These are phyloP conservation scores for Drosophila virilis DNA, from an alignment of 1,140 invertebrate species.

Conservation along the genomic window DNA sequence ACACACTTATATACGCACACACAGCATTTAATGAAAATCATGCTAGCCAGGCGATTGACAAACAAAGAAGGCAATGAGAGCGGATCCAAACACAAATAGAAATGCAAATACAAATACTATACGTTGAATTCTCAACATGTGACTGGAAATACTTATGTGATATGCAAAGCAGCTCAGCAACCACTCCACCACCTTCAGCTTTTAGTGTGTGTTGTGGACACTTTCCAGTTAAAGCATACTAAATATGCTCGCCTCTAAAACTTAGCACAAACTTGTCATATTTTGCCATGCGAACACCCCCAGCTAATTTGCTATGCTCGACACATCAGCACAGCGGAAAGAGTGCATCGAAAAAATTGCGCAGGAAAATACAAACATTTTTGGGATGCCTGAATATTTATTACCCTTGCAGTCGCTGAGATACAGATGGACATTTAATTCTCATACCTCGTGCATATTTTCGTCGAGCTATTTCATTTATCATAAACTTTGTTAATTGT, in stretches of 20 bases:
- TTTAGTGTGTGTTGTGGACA: too few species aligned
- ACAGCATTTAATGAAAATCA: constrained; percentile 38
- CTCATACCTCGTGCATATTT: too few species aligned
- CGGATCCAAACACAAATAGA: constrained; percentile 8
- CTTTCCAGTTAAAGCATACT: constrained; percentile 3
- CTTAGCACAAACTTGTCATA: constrained; percentile 19
- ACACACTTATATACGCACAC: not conserved
- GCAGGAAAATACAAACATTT: too few species aligned
- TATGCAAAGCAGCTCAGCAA: constrained; percentile 32
- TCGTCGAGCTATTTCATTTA: too few species aligned
- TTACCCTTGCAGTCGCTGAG: too few species aligned
- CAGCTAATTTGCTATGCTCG: not conserved
- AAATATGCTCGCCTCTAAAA: constrained; percentile 5
- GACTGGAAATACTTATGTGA: constrained; percentile 38
- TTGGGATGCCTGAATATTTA: too few species aligned
- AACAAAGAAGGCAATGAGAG: constrained; percentile 15
- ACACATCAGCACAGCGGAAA: not conserved
- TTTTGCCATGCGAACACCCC: constrained; percentile 10
- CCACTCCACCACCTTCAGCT: too few species aligned
- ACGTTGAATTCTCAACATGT: constrained; percentile 19
- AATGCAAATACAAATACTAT: constrained; percentile 23
- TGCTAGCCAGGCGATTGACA: constrained; percentile 30
- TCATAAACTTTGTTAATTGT: too few species aligned
- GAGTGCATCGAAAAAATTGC: too few species aligned
- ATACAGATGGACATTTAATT: too few species aligned